A percentile compares a stretch with the other conserved stretches of the same genome.
These are phyloP conservation scores for Serripes groenlandicus DNA, from an alignment of 2,888 invertebrate species.

Conservation along the genomic window DNA sequence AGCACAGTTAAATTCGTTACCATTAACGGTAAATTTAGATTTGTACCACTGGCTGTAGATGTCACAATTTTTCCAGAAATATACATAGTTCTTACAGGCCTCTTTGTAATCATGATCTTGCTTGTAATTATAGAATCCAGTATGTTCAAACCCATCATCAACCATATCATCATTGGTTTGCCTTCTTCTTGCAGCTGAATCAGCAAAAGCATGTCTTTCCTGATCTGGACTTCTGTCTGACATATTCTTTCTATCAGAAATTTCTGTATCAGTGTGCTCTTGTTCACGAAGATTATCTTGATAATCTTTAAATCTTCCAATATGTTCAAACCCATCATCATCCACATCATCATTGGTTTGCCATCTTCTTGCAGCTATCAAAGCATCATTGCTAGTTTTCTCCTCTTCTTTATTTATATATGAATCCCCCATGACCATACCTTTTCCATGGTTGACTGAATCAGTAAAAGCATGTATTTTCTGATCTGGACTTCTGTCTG, in stretches of 20 bases:
- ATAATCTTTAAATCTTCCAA: not conserved
- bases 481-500: no score
- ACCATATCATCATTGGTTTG: conserved; percentile 4
- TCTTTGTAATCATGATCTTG: conserved; percentile 18
- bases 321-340: no score
- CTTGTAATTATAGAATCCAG: conserved; percentile 6
- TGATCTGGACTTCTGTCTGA: no score
- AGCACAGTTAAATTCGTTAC: conserved; percentile 76
- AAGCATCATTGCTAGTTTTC: not conserved
- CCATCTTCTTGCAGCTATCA: not conserved
- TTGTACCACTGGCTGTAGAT: conserved; percentile 81
- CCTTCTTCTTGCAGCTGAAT: not conserved
- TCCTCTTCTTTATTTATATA: no score
- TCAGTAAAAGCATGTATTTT: no score
- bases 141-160: no score
- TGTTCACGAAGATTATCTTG: conserved; percentile 16
- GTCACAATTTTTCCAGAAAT: conserved; percentile 77
- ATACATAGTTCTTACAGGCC: conserved; percentile 71
- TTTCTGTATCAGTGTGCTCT: no score
- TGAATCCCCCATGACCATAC: no score
- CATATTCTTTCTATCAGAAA: no score
- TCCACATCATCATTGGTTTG: conserved; percentile 12
- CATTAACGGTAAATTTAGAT: conserved; percentile 72
- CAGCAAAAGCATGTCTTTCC: no score
- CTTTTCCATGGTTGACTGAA: no score